These are phyloP conservation scores for Limnothrissa miodon DNA, from an alignment of 2,113 vertebrate species.

Conservation along the genomic window DNA sequence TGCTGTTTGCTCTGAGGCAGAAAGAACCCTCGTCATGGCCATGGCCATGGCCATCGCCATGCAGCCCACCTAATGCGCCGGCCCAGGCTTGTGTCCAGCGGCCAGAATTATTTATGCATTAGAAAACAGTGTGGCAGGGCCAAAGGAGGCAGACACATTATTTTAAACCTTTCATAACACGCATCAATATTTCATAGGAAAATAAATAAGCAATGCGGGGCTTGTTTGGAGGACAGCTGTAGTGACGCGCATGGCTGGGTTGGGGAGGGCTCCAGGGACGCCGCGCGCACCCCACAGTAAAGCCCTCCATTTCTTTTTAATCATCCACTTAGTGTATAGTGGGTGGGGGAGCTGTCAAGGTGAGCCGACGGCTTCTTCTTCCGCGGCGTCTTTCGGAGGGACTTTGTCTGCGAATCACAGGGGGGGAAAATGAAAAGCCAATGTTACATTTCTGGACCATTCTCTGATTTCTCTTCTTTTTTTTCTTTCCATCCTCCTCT, in stretches of 20 bases:
- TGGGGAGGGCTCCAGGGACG: constrained; percentile 83
- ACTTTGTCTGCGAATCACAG: constrained; percentile 51
- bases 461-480: constrained; percentile 46
- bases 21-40: constrained; percentile 93
- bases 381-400: constrained; percentile 32
- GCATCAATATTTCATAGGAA: constrained; percentile 99
- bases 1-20: constrained; percentile 99
- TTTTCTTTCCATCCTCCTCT: constrained; percentile 30
- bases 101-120: constrained; percentile 98
- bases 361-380: constrained; percentile 75
- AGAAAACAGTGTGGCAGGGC: constrained; percentile 87
- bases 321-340: constrained; percentile 98
- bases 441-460: constrained; percentile 3
- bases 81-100: constrained; percentile 80
- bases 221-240: constrained; percentile 99
- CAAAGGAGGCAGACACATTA: constrained; percentile 88
- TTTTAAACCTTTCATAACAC: constrained; percentile 99
- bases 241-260: constrained; percentile 89
- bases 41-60: constrained; percentile 89
- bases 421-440: constrained; percentile 4
- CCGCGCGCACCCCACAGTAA: constrained; percentile 89
- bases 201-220: constrained; percentile 99
- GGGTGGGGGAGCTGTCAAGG: constrained; percentile 91
- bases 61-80: constrained; percentile 82
- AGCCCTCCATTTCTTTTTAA: constrained; percentile 99